Evolutionary conservation across 2,797 vertebrate genomes (phyloP).

Genomic region (Acanthis flammea): DNA sequence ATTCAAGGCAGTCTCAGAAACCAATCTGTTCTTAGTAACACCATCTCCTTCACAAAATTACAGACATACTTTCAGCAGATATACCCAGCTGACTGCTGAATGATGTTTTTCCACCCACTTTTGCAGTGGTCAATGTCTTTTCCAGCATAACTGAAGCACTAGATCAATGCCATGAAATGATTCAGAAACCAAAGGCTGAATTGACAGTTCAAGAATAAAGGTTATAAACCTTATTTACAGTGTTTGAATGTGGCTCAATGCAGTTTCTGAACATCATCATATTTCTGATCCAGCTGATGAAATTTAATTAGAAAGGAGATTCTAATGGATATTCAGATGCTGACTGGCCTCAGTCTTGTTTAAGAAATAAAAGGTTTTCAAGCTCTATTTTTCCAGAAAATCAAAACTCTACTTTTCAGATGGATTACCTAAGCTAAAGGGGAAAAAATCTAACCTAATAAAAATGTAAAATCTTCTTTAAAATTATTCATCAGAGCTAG

Average conservation of each 20-base stretch:
- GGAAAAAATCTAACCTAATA: background rate
- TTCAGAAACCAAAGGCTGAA: slow-evolving; percentile 18
- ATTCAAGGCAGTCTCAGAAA: slow-evolving; percentile 42
- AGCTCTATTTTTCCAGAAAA: background rate
- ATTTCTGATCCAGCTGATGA: background rate
- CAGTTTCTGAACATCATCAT: background rate
- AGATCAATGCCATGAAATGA: background rate
- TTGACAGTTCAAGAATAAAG: background rate
- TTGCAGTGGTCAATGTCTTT: background rate
- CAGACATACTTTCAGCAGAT: slow-evolving; percentile 43
- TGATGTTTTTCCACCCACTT: slow-evolving; percentile 18
- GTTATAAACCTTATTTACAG: background rate
- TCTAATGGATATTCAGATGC: background rate
- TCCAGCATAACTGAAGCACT: background rate
- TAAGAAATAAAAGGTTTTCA: background rate
- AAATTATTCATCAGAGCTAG: background rate
- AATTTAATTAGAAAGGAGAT: background rate
- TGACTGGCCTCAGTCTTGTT: background rate
- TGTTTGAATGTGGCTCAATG: background rate
- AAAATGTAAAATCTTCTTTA: background rate
- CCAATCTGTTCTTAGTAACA: slow-evolving; percentile 62
- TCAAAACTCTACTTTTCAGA: background rate
- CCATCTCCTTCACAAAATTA: slow-evolving; percentile 52
- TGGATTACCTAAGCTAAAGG: background rate
- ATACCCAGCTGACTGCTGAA: slow-evolving; percentile 5